Evolutionary conservation across 2,888 invertebrate species (phyloP), one percentile per base, ranked within the genome.

Genomic region (Ligdia adustata): DNA sequence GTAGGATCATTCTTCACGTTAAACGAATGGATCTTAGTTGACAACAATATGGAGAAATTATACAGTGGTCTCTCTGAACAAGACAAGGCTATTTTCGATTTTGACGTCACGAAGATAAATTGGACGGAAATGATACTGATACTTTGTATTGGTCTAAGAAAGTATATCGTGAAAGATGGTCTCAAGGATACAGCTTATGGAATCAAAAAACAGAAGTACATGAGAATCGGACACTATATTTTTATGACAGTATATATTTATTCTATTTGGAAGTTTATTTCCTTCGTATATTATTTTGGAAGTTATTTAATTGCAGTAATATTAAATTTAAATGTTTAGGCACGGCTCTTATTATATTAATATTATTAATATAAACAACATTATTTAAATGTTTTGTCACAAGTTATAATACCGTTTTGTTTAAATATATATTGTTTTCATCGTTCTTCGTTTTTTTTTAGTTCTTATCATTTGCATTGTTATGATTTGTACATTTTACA

Each of bases 81-180:
- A 0, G 62, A 62, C 31, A 43, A 42, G 26, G 11, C n/a, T 0
- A 48, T 58, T 0, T 62, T 52, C 20, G 48, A 57, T 27, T 60
- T 54, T 26, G 52, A 62, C 16, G 2, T 58, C 1, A 31, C 9
- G 0, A 13, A n/a, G 1, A 41, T 62, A 2, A 16, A 57, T 9
- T 51, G 55, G 55, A 7, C 11, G 0, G 55, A 55, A 7, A 52
- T 6, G 3, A 3, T 37, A 0, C 4, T 6, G 1, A 9, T 52
- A 0, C 34, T 48, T 32, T 5, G 13, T 1, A 13, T 52, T 3
- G 55, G 55, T 0, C 9, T 48, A 1, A 33, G 40, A 31, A 53
- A 52, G 24, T 49, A 54, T 22, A 31, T 57, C 2, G 1, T 49
- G 0, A 57, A 54, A 31, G 57, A 57, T 13, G 54, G 34, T 0